Evolutionary conservation across 2,888 invertebrate genomes (phyloP).

Genomic region (Ophraella communa): DNA sequence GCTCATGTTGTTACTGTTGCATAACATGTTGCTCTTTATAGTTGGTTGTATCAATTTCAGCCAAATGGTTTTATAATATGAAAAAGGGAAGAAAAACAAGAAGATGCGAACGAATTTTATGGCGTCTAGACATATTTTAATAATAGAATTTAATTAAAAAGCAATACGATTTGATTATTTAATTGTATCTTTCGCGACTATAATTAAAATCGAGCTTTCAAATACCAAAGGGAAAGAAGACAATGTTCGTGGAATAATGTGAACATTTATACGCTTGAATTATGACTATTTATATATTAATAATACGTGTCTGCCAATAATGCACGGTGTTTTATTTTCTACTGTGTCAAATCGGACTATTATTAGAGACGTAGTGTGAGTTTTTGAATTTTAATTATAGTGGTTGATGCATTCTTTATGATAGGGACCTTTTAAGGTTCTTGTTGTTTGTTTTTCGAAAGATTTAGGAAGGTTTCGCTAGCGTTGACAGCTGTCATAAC

Average conservation of each 20-base stretch:
- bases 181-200: slow-evolving; percentile 13
- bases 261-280: neutral
- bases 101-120: neutral
- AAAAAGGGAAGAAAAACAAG: too few species aligned
- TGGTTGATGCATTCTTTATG: neutral
- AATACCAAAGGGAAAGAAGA: neutral
- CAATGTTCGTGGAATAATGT: neutral
- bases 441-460: neutral
- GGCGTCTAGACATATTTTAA: slow-evolving; percentile 13
- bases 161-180: slow-evolving; percentile 16
- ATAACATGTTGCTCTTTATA: too few species aligned
- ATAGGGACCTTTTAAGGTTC: too few species aligned
- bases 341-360: neutral
- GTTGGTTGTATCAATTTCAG: too few species aligned
- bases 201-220: slow-evolving; percentile 5
- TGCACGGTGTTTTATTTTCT: neutral
- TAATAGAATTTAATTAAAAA: slow-evolving; percentile 15
- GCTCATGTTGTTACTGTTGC: too few species aligned
- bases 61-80: neutral
- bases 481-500: too few species aligned
- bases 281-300: slow-evolving; percentile 5
- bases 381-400: neutral
- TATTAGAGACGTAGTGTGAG: neutral
- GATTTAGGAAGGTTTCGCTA: too few species aligned
- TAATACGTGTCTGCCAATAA: neutral